phyloP scores from a whole-genome alignment of 2,888 invertebrate species.

The Hirtodrosophila alboralis region DNA sequence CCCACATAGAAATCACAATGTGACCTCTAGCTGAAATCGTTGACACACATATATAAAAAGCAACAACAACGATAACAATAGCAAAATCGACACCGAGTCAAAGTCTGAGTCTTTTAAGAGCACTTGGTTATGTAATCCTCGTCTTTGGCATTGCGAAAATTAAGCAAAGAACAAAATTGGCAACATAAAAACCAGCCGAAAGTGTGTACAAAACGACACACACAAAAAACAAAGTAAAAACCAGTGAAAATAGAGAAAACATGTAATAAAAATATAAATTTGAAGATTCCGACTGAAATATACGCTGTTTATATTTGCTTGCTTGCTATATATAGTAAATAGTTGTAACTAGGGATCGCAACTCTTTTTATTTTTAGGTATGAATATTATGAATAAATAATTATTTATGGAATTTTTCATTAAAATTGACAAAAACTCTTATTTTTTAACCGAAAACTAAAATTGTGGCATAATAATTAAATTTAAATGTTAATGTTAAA shows the following conservation, averaged over 20 bases:
- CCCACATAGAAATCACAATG: constrained; percentile 25
- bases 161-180: constrained; percentile 43
- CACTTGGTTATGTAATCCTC: constrained; percentile 44
- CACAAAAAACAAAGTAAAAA: constrained; percentile 36
- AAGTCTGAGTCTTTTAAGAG: constrained; percentile 33
- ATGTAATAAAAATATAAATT: too few relatives aligned
- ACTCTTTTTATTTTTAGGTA: too few relatives aligned
- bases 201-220: constrained; percentile 39
- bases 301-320: too few relatives aligned
- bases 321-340: too few relatives aligned
- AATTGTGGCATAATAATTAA: too few relatives aligned
- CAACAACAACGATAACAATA: constrained; percentile 21
- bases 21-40: constrained; percentile 28
- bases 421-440: too few relatives aligned
- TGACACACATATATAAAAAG: constrained; percentile 24
- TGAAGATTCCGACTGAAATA: not conserved
- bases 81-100: constrained; percentile 4
- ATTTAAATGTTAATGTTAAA: too few relatives aligned
- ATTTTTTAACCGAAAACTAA: too few relatives aligned
- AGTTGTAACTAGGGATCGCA: too few relatives aligned
- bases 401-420: too few relatives aligned
- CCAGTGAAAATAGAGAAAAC: constrained; percentile 1
- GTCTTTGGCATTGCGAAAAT: constrained; percentile 52
- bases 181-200: constrained; percentile 40
- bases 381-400: too few relatives aligned